Conservation (phyloP, 2,113 vertebrate species). For the Myanophis thanlyinensis region DNA sequence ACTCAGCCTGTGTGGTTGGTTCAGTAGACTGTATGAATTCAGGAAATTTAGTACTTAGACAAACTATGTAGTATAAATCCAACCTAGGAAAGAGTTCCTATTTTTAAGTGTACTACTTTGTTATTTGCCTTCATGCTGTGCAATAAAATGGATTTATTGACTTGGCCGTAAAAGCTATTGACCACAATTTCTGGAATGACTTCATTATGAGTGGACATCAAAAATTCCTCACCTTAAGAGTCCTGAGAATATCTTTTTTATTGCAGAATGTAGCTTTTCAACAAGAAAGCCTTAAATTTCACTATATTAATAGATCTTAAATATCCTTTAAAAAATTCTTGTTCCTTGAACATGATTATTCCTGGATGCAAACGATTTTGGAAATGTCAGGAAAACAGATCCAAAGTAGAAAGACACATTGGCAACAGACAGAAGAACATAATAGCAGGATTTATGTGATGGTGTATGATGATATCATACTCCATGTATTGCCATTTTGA, state of each 20-base stretch:
- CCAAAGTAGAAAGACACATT: neutral
- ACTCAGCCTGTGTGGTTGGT: neutral
- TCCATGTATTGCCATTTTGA: neutral
- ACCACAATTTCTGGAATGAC: neutral
- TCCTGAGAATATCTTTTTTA: neutral
- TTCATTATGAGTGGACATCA: neutral
- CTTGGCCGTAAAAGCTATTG: conserved; percentile 6
- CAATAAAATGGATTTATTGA: conserved; percentile 1
- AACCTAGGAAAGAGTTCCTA: neutral
- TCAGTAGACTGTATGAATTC: neutral
- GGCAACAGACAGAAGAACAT: neutral
- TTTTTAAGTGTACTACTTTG: neutral
- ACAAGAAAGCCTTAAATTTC: neutral
- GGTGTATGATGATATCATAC: neutral
- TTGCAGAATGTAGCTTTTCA: neutral
- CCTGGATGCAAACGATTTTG: neutral
- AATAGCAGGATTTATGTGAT: neutral
- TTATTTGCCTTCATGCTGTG: neutral
- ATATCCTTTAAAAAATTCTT: neutral
- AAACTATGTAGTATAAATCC: neutral
- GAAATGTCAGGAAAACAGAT: neutral
- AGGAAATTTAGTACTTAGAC: neutral
- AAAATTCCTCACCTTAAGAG: neutral
- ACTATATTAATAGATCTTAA: neutral
- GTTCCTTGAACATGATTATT: neutral